Evolutionary conservation across 2,113 vertebrate genomes (phyloP).

Genomic region (Electrona antarctica): DNA sequence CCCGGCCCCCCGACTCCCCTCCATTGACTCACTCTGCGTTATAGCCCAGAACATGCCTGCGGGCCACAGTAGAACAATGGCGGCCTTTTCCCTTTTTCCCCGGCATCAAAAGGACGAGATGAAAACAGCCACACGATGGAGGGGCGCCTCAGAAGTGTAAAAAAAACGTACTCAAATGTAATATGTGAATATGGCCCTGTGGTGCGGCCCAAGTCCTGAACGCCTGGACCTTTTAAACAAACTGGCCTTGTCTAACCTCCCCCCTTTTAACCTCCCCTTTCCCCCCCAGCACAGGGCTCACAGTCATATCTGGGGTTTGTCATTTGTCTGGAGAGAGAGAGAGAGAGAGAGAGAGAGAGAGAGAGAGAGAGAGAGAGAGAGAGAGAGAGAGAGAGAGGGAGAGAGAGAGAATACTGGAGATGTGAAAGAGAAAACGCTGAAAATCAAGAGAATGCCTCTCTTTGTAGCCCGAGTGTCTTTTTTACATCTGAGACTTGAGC

Average conservation of each 20-base stretch:
- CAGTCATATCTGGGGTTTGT: conserved; percentile 47
- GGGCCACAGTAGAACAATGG: conserved; percentile 85
- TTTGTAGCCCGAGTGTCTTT: conserved; percentile 57
- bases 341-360: not conserved
- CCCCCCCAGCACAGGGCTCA: conserved; percentile 1
- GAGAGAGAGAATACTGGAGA: conserved; percentile 53
- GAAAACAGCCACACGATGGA: conserved; percentile 80
- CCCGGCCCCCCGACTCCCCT: conserved; percentile 77
- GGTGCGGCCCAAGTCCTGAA: conserved; percentile 39
- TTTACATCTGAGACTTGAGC: conserved; percentile 64
- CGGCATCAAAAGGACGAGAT: conserved; percentile 84
- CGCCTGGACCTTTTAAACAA: conserved; percentile 63
- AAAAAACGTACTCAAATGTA: conserved; percentile 78
- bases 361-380: conserved; percentile 16
- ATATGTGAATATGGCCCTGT: conserved; percentile 82
- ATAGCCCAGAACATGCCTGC: conserved; percentile 83
- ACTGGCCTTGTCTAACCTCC: conserved; percentile 63
- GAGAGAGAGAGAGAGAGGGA: too few relatives aligned
- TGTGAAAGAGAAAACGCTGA: conserved; percentile 41
- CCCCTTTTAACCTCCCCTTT: conserved; percentile 4
- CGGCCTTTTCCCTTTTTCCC: conserved; percentile 81
- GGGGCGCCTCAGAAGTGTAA: conserved; percentile 81
- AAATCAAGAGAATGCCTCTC: conserved; percentile 38
- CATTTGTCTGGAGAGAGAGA: conserved; percentile 51
- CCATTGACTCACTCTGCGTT: conserved; percentile 70